Evolutionary conservation across 1,140 invertebrate species (phyloP), one percentile per base, ranked within the genome.

Genomic region (Chironomus striatipennis): DNA sequence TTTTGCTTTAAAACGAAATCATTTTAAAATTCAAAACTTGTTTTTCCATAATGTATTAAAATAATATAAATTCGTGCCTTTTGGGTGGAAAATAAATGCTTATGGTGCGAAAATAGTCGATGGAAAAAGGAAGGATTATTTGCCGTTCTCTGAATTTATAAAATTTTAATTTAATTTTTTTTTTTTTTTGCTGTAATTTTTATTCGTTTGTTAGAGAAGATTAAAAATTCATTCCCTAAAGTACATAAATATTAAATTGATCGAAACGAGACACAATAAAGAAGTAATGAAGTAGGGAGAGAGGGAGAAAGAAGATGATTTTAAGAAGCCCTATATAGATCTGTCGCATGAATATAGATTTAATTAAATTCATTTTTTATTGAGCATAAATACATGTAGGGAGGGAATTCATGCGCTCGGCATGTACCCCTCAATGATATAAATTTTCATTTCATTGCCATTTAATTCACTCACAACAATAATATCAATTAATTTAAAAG

Each of bases 391-490:
- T 12, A 57, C n/a, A n/a, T 57, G 12, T 57, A 10, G 12, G 47
- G 47, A n/a, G 47, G 47, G 15, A 15, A 34, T n/a, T 57, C 8
- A 57, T 57, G 47, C 47, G 47, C 47, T 7, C 12, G n/a, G 47
- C 47, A n/a, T 57, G 12, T 57, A 47, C 47, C 47, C 65, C 10
- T 70, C 65, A 70, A 70, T 34, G 24, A 34, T 70, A 70, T 20
- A 70, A 70, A 20, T 70, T 34, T 34, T 34, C 24, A 34, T 34
- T 70, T 70, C 18, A 70, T 70, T 70, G 65, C 65, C 65, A 70
- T 70, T 70, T 70, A 70, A 70, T 70, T 70, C 65, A 70, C 65
- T 70, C 65, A 18, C 65, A 70, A 18, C 65, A 70, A 18, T 70
- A 70, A 10, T 7, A 17, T 70, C 65, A 70, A 70, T 70, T 70